Evolutionary conservation across 2,113 vertebrate species (phyloP).

Genomic region (Nothocercus julius): DNA sequence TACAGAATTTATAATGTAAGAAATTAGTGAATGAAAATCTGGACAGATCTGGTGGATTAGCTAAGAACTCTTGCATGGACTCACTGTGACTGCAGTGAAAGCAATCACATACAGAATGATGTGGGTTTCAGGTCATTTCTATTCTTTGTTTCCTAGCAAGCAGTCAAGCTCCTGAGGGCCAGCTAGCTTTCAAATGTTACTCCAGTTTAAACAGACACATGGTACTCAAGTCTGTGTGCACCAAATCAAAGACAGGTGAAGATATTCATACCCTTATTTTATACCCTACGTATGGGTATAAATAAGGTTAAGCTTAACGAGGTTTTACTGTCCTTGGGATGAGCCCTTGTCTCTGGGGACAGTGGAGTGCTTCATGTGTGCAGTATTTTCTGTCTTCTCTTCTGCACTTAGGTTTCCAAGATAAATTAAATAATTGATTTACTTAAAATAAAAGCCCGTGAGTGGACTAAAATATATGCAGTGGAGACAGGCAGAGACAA

Average conservation of each 20-base stretch:
- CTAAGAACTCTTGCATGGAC: background rate
- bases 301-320: background rate
- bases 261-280: background rate
- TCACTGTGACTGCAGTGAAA: background rate
- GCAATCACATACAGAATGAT: background rate
- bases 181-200: background rate
- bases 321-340: background rate
- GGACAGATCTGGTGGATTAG: background rate
- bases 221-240: background rate
- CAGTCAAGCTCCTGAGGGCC: background rate
- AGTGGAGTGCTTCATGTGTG: background rate
- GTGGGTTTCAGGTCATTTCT: background rate
- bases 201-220: background rate
- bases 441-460: background rate
- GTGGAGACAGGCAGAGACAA: background rate
- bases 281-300: accelerated
- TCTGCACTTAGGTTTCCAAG: background rate
- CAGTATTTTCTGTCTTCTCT: background rate
- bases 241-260: background rate
- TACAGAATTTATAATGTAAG: background rate
- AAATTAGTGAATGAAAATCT: background rate
- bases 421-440: background rate
- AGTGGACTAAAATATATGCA: background rate
- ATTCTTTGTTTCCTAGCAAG: background rate
- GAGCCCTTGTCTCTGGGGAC: background rate